Percentiles rank a stretch among this genome's conserved stretches.
Conservation (phyloP, 2,113 vertebrate genomes). For the Piaya cayana region DNA sequence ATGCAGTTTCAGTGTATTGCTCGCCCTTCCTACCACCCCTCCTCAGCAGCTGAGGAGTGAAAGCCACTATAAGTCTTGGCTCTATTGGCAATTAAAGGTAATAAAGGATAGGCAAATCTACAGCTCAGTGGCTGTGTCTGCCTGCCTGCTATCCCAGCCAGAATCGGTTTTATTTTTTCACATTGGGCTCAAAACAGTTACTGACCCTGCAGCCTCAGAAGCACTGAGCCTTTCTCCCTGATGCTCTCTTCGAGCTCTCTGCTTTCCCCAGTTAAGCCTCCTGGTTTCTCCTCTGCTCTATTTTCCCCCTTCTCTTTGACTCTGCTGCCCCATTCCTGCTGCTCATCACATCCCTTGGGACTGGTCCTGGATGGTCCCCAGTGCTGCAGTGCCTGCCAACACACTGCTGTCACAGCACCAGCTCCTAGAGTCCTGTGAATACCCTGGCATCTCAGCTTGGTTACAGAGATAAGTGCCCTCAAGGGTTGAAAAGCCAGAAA, state of each 20-base stretch:
- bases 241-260: background rate
- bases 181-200: background rate
- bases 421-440: background rate
- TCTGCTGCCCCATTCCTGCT: background rate
- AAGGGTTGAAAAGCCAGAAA: background rate
- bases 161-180: background rate
- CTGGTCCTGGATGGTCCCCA: accelerated
- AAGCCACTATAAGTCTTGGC: background rate
- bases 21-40: background rate
- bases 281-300: background rate
- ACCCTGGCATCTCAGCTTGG: background rate
- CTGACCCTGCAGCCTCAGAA: background rate
- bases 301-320: no score
- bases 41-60: background rate
- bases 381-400: background rate
- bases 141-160: background rate
- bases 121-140: background rate
- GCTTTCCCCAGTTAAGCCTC: background rate
- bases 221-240: background rate
- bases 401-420: accelerated
- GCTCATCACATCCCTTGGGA: background rate
- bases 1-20: background rate
- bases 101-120: background rate
- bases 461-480: background rate
- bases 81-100: background rate